Percentiles rank a stretch among this genome's conserved stretches.
Conservation (phyloP, 2,113 vertebrate genomes). For the Chaetodon auriga region DNA sequence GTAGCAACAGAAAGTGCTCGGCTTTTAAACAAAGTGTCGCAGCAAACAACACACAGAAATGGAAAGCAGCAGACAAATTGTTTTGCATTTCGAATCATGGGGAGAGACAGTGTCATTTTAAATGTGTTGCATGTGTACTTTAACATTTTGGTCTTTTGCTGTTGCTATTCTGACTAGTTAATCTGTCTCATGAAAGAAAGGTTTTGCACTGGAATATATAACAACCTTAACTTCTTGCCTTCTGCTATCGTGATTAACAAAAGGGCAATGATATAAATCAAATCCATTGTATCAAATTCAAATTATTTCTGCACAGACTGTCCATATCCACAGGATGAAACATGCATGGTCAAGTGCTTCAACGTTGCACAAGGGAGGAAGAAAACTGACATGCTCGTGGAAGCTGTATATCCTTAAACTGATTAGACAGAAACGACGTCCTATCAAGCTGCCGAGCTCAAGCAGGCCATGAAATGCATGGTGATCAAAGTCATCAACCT, state of each 20-base stretch:
- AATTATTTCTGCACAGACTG: background rate
- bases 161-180: background rate
- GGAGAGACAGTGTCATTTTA: constrained; percentile 7
- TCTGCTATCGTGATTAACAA: background rate
- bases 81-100: background rate
- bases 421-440: background rate
- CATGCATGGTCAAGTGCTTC: background rate
- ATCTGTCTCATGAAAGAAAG: background rate
- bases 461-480: background rate
- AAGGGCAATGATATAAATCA: background rate
- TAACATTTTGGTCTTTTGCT: background rate
- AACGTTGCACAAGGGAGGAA: background rate
- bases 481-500: background rate
- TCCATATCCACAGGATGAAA: background rate
- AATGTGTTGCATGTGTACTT: background rate
- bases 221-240: background rate
- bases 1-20: constrained; percentile 21
- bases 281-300: background rate
- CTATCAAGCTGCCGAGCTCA: background rate
- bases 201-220: background rate
- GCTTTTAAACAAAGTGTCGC: constrained; percentile 12
- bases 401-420: background rate
- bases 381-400: background rate
- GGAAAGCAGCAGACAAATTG: background rate
- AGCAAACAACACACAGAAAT: constrained; percentile 21